phyloP scores from a whole-genome alignment of 2,888 invertebrate species.

The Panorpa germanica region DNA sequence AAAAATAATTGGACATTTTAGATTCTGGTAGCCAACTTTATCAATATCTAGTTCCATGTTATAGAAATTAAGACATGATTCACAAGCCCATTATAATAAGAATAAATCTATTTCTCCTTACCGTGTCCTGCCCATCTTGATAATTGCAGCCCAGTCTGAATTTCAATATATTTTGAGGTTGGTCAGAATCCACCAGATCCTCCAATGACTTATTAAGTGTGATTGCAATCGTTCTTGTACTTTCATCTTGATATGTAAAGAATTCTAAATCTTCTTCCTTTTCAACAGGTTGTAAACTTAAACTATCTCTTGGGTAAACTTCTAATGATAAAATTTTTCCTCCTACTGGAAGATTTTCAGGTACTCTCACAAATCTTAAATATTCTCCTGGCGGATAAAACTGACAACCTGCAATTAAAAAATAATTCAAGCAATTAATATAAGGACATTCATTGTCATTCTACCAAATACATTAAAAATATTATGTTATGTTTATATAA shows the following conservation, averaged over 20 bases:
- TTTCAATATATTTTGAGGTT: constrained; percentile 64
- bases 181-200: constrained; percentile 60
- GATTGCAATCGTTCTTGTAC: constrained; percentile 58
- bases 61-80: too few species aligned
- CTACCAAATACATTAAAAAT: too few species aligned
- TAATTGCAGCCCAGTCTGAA: constrained; percentile 62
- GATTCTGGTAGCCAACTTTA: too few species aligned
- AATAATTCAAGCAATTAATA: too few species aligned
- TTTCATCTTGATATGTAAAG: constrained; percentile 55
- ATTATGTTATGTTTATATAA: too few species aligned
- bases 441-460: too few species aligned
- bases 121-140: constrained; percentile 44
- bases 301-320: constrained; percentile 53
- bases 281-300: constrained; percentile 52
- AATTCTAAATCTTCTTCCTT: constrained; percentile 49
- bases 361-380: constrained; percentile 65
- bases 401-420: constrained; percentile 71
- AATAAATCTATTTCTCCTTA: too few species aligned
- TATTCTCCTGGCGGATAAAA: constrained; percentile 73
- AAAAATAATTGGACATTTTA: too few species aligned
- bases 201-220: constrained; percentile 59
- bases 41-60: too few species aligned
- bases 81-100: too few species aligned
- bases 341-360: constrained; percentile 60
- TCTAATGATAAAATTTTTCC: constrained; percentile 60